Percentiles rank a stretch among this genome's conserved stretches.
Conservation (phyloP, 2,113 vertebrate genomes). For the pig (Sus scrofa) region DNA sequence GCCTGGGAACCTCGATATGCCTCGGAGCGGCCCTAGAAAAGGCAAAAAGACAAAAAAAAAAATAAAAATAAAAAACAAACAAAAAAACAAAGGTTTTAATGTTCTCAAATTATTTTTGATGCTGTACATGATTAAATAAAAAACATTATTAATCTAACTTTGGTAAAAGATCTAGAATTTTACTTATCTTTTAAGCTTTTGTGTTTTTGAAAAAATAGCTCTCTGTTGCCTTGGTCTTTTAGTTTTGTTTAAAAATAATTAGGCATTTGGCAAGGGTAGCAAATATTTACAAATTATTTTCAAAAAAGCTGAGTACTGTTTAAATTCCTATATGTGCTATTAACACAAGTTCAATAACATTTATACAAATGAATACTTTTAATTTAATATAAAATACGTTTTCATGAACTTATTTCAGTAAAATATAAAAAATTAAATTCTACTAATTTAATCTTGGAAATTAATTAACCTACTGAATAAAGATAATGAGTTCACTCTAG, state of each 20-base stretch:
- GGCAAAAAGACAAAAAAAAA: too few relatives aligned
- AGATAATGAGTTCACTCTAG: too few relatives aligned
- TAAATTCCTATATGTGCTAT: neutral
- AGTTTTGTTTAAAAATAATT: neutral
- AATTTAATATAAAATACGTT: neutral
- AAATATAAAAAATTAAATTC: neutral
- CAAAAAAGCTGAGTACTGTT: neutral
- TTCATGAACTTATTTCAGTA: neutral
- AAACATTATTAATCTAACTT: neutral
- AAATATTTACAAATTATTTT: neutral
- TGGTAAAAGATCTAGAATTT: neutral
- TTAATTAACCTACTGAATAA: neutral
- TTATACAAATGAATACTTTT: neutral
- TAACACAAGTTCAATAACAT: neutral
- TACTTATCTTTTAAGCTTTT: neutral
- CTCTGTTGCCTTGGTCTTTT: neutral
- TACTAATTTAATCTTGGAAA: neutral
- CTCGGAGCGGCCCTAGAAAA: too few relatives aligned
- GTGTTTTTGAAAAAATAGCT: neutral
- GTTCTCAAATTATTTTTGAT: neutral
- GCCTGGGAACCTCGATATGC: too few relatives aligned
- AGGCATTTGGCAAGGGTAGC: neutral
- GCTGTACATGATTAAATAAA: neutral
- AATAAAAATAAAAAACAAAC: too few relatives aligned
- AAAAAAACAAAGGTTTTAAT: neutral